These are phyloP conservation scores for Vimba vimba DNA, from an alignment of 2,113 vertebrate species.

Conservation along the genomic window DNA sequence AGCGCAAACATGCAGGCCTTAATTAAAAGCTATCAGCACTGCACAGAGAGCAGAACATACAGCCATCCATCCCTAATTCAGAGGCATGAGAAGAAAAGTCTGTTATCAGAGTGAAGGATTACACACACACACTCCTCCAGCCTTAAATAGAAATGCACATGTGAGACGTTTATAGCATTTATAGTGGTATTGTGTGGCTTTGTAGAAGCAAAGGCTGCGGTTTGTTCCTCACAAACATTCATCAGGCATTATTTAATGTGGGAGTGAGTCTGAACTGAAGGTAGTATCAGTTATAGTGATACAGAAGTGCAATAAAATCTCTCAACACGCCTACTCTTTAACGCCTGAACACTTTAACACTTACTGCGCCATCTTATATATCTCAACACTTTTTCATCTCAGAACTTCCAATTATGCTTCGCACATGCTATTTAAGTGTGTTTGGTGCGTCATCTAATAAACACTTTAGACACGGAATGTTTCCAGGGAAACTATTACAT, in stretches of 20 bases:
- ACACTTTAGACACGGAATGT: not conserved
- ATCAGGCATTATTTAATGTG: conserved; percentile 66
- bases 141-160: conserved; percentile 14
- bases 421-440: not conserved
- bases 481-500: not conserved
- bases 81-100: conserved; percentile 31
- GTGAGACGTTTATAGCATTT: conserved; percentile 14
- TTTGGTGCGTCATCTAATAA: not conserved
- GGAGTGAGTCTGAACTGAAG: conserved; percentile 64
- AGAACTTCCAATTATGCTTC: conserved; percentile 49
- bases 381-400: conserved; percentile 63
- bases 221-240: conserved; percentile 49
- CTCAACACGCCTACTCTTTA: conserved; percentile 69
- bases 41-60: conserved; percentile 66
- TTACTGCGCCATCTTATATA: conserved; percentile 64
- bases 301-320: conserved; percentile 66
- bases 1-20: conserved; percentile 46
- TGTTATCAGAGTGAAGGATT: conserved; percentile 48
- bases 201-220: conserved; percentile 2
- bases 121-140: conserved; percentile 53
- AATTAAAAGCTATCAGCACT: conserved; percentile 73
- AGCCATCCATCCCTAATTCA: conserved; percentile 63
- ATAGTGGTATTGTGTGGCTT: not conserved
- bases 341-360: conserved; percentile 40
- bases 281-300: conserved; percentile 65